phyloP scores from a whole-genome alignment of 2,888 invertebrate genomes.

The Caprella mutica region DNA sequence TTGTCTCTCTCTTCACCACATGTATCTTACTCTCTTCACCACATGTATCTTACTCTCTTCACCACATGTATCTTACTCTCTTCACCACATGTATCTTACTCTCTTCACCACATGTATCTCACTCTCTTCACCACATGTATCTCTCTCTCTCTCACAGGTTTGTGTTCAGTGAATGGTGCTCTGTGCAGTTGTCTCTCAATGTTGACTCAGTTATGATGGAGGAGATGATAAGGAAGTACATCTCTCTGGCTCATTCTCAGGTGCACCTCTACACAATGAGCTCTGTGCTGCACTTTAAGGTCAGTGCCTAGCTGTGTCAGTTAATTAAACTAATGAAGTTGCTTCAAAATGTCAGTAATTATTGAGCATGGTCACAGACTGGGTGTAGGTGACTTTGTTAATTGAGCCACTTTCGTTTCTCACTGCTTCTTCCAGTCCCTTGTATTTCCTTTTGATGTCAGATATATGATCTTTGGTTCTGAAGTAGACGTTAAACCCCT shows the following conservation, averaged over 20 bases:
- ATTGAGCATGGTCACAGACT: neutral
- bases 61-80: too few species aligned
- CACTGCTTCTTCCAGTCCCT: too few species aligned
- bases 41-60: too few species aligned
- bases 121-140: too few species aligned
- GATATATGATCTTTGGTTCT: too few species aligned
- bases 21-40: too few species aligned
- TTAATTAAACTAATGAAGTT: neutral
- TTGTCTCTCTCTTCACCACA: too few species aligned
- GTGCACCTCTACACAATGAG: conserved; percentile 29
- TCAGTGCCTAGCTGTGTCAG: neutral
- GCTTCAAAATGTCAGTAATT: neutral
- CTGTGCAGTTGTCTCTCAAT: conserved; percentile 19
- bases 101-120: too few species aligned
- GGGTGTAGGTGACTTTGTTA: neutral
- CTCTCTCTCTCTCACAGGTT: too few species aligned
- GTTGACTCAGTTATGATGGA: conserved; percentile 12
- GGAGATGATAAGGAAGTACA: conserved; percentile 26
- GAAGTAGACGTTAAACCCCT: too few species aligned
- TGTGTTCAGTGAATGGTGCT: conserved; percentile 33
- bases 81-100: too few species aligned
- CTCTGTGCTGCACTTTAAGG: neutral
- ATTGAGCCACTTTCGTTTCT: neutral
- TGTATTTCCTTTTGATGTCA: too few species aligned
- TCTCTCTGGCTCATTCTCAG: conserved; percentile 25